Evolutionary conservation across 2,797 vertebrate genomes (phyloP), one percentile per base, ranked within the genome.

Genomic region (Sparidentex hasta): DNA sequence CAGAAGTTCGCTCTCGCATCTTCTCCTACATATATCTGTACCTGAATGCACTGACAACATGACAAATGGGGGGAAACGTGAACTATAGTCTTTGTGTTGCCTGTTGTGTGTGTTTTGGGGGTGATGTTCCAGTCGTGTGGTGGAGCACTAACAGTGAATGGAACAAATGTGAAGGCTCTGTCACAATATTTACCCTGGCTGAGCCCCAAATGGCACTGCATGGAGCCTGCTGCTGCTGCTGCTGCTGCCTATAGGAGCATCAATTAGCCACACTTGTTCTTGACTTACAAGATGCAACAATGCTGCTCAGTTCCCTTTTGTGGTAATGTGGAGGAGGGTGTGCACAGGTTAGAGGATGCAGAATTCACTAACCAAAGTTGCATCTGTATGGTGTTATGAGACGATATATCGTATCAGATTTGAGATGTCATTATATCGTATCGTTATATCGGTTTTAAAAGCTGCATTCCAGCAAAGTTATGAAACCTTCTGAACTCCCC

Each of bases 141-240:
- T 76, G 11, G 63, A 65, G 79, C 80, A 65, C 78, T 77, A 78
- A 80, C 77, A 72, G 76, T 76, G 89, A 90, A 81, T 91, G 80
- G 90, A 94, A 93, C 95, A 96, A 95, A 96, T 95, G 95, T 94
- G 93, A 90, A 86, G 92, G 88, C 91, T 92, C 93, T 95, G 92
- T 95, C 94, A 96, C 93, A 95, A 95, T 95, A 95, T 96, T 96
- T 94, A 95, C 92, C 88, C 92, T 92, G 86, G 83, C 83, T 83
- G 57, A 82, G 83, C 74, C 91, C 90, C 95, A 96, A 95, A 96
- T 95, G 95, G 95, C 86, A 50, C 81, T 54, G 90, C 83, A 76
- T 73, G 76, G 87, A 82, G 81, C 82, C 86, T 33, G 29, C 29
- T 33, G 29, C 29, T 33, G 29, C 29, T 33, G 29, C 29, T 33